Conservation (phyloP, 2,888 invertebrate genomes). For the Sympetrum striolatum region DNA sequence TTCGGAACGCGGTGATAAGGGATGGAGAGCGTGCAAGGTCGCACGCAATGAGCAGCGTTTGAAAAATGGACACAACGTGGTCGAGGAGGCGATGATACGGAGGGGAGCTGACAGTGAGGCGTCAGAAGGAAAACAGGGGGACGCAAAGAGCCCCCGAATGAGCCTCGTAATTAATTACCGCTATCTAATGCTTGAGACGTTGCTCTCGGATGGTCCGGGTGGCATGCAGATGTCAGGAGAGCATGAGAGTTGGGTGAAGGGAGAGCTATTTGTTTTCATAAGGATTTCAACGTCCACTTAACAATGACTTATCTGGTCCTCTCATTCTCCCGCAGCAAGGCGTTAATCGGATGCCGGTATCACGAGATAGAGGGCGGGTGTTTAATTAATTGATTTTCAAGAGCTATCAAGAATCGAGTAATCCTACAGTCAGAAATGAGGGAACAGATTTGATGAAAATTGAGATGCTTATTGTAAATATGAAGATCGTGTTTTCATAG, state of each 20-base stretch:
- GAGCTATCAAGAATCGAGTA: neutral
- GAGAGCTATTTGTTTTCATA: constrained; percentile 1
- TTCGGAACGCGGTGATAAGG: neutral
- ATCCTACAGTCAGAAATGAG: neutral
- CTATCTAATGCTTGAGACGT: constrained; percentile 21
- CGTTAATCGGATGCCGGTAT: neutral
- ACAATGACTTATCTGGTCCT: constrained; percentile 10
- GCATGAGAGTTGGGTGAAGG: neutral
- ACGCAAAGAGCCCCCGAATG: neutral
- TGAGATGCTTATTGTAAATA: neutral
- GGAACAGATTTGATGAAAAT: neutral
- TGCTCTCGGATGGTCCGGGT: neutral
- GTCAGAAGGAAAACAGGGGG: neutral
- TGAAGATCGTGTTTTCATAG: no score
- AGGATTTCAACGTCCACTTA: neutral
- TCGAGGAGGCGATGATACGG: neutral
- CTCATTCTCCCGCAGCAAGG: neutral
- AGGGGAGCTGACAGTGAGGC: neutral
- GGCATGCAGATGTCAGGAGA: constrained; percentile 8
- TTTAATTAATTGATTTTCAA: neutral
- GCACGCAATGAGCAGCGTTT: neutral
- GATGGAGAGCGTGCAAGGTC: neutral
- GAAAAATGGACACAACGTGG: constrained; percentile 23
- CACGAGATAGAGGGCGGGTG: neutral
- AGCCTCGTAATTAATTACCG: constrained; percentile 20